Evolutionary conservation across 2,113 vertebrate species (phyloP), one percentile per base, ranked within the genome.

Genomic region (Hystrix brachyura): DNA sequence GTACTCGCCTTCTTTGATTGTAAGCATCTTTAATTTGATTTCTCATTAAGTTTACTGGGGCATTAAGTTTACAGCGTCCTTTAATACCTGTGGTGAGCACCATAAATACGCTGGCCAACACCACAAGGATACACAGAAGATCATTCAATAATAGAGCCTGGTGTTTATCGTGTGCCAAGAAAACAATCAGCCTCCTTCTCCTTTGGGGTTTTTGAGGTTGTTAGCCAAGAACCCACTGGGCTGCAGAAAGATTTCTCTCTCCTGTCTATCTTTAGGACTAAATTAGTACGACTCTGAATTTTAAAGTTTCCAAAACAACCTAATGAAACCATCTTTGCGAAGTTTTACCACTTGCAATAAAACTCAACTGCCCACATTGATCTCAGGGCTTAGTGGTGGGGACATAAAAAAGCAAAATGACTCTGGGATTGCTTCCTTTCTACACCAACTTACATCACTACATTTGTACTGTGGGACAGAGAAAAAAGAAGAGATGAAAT

Each of bases 1-100:
- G 12, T 3, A 71, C 78, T 95, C 83, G 38, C 81, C 84, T 94
- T 85, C 81, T 92, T 79, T 62, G 60, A 78, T 83, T 60, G 43
- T 86, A 95, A 88, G 46, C 60, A 65, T 91, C 65, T 59, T 96
- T 93, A 95, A 82, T 95, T 60, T 71, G 87, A 72, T 85, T 94
- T 80, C 90, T 95, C 60, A 94, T 93, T 74, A 91, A 92, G 53
- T 97, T 93, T 91, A 94, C 89, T 60, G 57, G 79, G 65, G 72
- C 82, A 80, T 95, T 94, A 76, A 53, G 27, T 97, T 96, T 95
- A 91, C 15, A 64, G 95, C 19, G 57, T 82, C 91, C 83, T 95
- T 94, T 95, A 88, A 53, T 80, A 92, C 65, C 94, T 86, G 78
- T 87, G 87, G 87, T 81, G 62, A 92, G 65, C 48, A 65, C 59